phyloP scores from a whole-genome alignment of 2,113 vertebrate genomes.

The Thomomys bottae region DNA sequence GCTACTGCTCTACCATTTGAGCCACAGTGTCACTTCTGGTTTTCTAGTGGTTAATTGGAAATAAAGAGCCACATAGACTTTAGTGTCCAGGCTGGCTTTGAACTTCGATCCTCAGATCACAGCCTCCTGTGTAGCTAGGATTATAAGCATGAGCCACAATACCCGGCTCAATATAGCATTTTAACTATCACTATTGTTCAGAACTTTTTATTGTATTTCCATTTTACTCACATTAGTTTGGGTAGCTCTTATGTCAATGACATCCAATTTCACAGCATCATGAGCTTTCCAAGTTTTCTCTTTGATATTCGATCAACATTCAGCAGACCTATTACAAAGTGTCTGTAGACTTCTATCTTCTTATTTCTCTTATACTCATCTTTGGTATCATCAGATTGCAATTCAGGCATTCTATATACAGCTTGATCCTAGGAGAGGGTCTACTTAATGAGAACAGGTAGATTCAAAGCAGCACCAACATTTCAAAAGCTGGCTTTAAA shows the following conservation, averaged over 20 bases:
- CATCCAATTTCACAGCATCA: conserved; percentile 4
- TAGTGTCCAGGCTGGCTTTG: too few relatives aligned
- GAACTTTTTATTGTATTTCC: background rate
- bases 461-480: background rate
- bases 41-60: too few relatives aligned
- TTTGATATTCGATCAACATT: background rate
- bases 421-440: background rate
- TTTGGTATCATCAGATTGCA: background rate
- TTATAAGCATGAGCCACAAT: too few relatives aligned
- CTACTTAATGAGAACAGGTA: background rate
- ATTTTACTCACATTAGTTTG: background rate
- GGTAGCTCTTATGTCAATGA: background rate
- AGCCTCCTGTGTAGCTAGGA: too few relatives aligned
- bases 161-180: background rate
- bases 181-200: background rate
- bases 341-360: conserved; percentile 18
- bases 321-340: background rate
- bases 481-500: conserved; percentile 1
- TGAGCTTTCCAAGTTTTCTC: background rate
- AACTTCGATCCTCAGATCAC: too few relatives aligned
- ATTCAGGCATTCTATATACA: background rate
- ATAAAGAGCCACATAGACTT: too few relatives aligned
- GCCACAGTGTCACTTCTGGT: too few relatives aligned
- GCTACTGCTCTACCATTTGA: too few relatives aligned
- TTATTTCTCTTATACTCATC: background rate